phyloP scores from a whole-genome alignment of 2,797 vertebrate genomes.

The Enteromius unitaeniatus region DNA sequence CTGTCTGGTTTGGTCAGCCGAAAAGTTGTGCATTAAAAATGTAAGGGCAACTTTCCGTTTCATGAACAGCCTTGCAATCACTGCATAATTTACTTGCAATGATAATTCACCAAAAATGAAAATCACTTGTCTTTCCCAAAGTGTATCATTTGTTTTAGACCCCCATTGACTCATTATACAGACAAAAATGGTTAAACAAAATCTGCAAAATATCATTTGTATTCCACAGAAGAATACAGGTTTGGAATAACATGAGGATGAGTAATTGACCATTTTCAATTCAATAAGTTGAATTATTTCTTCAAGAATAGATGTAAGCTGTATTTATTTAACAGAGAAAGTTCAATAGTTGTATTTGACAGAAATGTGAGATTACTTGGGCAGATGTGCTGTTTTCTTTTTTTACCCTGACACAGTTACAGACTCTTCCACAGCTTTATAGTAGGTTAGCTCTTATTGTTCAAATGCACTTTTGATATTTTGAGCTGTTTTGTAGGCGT shows the following conservation, averaged over 20 bases:
- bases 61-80: conserved; percentile 13
- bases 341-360: conserved; percentile 17
- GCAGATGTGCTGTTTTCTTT: not conserved
- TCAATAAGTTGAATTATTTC: not conserved
- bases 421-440: not conserved
- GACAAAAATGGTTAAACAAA: not conserved
- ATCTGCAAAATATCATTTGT: not conserved
- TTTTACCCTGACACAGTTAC: not conserved
- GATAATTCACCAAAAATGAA: not conserved
- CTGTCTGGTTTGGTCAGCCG: conserved; percentile 16
- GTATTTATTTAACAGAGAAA: conserved; percentile 13
- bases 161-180: not conserved
- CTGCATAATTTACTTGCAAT: not conserved
- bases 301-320: not conserved
- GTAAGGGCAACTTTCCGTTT: not conserved
- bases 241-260: not conserved
- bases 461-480: not conserved
- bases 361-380: conserved; percentile 28
- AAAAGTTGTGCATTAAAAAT: conserved; percentile 2
- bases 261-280: not conserved
- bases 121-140: not conserved
- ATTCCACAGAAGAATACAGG: not conserved
- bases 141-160: not conserved
- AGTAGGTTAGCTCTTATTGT: not conserved
- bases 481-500: not conserved